Percentiles rank a stretch among this genome's conserved stretches.
phyloP scores from a whole-genome alignment of 2,888 invertebrate genomes.

The Dilophus febrilis region DNA sequence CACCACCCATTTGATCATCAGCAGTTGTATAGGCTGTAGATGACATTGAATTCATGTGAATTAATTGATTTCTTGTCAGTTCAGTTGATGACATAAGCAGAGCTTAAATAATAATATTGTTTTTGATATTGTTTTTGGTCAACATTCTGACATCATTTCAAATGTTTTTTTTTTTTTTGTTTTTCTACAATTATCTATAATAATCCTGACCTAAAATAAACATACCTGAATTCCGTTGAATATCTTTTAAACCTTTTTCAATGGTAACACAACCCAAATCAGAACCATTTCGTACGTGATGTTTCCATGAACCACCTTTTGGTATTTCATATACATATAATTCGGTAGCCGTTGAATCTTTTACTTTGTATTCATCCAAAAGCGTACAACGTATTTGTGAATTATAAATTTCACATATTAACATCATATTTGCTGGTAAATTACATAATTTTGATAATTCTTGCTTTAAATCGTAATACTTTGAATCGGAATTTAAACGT shows the following conservation, averaged over 20 bases:
- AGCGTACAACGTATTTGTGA: slow-evolving; percentile 46
- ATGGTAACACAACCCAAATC: slow-evolving; percentile 25
- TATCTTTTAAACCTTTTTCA: slow-evolving; percentile 29
- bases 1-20: background rate
- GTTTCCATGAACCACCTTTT: slow-evolving; percentile 19
- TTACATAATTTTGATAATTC: slow-evolving; percentile 47
- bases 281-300: slow-evolving; percentile 25
- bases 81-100: slow-evolving; percentile 15
- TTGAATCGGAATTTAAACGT: slow-evolving; percentile 65
- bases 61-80: slow-evolving; percentile 11
- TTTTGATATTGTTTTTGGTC: background rate
- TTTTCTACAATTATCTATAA: too few relatives aligned
- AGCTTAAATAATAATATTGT: slow-evolving; percentile 10
- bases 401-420: slow-evolving; percentile 54
- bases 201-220: too few relatives aligned
- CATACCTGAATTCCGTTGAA: slow-evolving; percentile 28
- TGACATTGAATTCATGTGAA: slow-evolving; percentile 6
- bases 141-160: slow-evolving; percentile 1
- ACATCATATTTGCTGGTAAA: slow-evolving; percentile 40
- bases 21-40: slow-evolving; percentile 4
- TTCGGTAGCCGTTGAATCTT: slow-evolving; percentile 34
- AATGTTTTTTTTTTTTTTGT: too few relatives aligned
- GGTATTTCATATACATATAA: slow-evolving; percentile 57
- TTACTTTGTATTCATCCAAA: slow-evolving; percentile 35
- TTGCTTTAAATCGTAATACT: slow-evolving; percentile 56